A percentile compares a stretch with the other conserved stretches of the same genome.
phyloP scores from a whole-genome alignment of 2,888 invertebrate genomes.

The Dinocampus coccinellae region DNA sequence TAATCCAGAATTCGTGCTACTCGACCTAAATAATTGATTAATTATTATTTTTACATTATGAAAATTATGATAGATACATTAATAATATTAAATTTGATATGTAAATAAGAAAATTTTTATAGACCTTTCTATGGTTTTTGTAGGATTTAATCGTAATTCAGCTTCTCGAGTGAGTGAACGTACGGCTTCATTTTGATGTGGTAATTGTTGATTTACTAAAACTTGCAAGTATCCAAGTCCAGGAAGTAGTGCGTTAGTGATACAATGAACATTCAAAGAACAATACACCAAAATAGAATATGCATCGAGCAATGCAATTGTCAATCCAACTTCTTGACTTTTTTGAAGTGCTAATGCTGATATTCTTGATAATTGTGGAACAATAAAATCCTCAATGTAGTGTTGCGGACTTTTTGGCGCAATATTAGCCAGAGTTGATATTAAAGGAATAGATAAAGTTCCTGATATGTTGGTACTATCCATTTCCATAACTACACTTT shows the following conservation, averaged over 20 bases:
- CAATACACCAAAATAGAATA: conserved; percentile 75
- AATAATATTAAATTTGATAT: conserved; percentile 1
- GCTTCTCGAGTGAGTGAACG: conserved; percentile 72
- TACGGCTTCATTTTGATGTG: conserved; percentile 71
- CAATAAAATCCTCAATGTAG: conserved; percentile 75
- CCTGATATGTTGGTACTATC: conserved; percentile 53
- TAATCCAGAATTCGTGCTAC: conserved; percentile 61
- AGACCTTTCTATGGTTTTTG: conserved; percentile 65
- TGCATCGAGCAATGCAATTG: conserved; percentile 75
- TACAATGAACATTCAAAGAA: conserved; percentile 70
- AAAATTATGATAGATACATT: neutral
- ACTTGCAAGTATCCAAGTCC: conserved; percentile 72
- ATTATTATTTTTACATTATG: neutral
- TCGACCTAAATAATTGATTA: conserved; percentile 50
- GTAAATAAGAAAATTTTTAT: neutral
- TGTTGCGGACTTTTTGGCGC: conserved; percentile 73
- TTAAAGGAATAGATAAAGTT: conserved; percentile 72
- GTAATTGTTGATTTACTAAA: conserved; percentile 68
- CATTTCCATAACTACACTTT: conserved; percentile 64
- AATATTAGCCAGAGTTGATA: conserved; percentile 74
- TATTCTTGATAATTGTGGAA: conserved; percentile 74
- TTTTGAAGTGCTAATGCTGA: conserved; percentile 74
- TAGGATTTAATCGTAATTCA: conserved; percentile 69
- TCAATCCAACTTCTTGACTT: conserved; percentile 73
- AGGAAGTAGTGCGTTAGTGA: conserved; percentile 70